Evolutionary conservation across 2,888 invertebrate species (phyloP).

Genomic region (Barypeithes pellucidus): DNA sequence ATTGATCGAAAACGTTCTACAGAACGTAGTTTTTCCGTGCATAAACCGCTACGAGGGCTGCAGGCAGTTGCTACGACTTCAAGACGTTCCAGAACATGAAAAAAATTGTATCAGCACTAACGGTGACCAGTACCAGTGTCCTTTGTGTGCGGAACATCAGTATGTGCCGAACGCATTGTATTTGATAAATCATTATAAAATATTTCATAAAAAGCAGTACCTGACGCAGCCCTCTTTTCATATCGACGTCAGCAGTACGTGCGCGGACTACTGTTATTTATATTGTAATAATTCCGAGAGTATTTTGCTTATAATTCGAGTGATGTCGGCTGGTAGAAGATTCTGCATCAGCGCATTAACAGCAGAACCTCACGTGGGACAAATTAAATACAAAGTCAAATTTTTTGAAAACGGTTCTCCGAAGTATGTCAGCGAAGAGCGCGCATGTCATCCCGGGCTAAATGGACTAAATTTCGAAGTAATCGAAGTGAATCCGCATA

Average conservation of each 20-base stretch:
- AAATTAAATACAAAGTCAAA: not conserved
- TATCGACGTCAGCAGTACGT: not conserved
- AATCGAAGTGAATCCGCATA: not conserved
- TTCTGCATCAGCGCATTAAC: not conserved
- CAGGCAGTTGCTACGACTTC: too few species aligned
- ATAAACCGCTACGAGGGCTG: too few species aligned
- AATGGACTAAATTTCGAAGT: not conserved
- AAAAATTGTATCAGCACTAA: not conserved
- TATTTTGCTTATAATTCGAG: not conserved
- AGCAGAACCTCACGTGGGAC: not conserved
- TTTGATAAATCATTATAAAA: slow-evolving; percentile 9
- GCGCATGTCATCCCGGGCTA: not conserved
- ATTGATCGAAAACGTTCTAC: not conserved
- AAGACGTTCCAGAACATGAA: slow-evolving; percentile 12
- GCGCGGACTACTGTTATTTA: not conserved
- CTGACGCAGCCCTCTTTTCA: not conserved
- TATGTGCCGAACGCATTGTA: not conserved
- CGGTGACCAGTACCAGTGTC: not conserved
- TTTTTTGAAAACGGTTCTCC: not conserved
- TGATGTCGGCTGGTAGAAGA: not conserved
- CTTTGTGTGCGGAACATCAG: not conserved
- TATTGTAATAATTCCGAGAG: not conserved
- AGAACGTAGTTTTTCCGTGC: not conserved
- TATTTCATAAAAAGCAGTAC: not conserved
- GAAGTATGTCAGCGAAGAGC: not conserved